Evolutionary conservation across 2,797 vertebrate species (phyloP).

Genomic region (Pagetopsis macropterus): DNA sequence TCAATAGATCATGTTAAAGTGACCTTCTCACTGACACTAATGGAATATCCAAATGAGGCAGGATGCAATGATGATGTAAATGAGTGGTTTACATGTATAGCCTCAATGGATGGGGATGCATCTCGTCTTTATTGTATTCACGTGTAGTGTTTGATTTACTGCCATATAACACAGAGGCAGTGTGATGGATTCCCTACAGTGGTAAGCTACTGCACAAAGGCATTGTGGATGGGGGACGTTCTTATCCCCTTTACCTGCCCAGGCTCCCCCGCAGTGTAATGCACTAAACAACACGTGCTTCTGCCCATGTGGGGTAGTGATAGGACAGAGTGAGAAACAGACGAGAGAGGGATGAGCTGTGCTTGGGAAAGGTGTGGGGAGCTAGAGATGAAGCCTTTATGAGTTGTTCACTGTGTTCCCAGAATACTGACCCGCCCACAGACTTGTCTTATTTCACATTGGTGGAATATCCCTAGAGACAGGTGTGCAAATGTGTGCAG

Average conservation of each 20-base stretch:
- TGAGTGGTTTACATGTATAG: constrained; percentile 69
- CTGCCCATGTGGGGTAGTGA: constrained; percentile 38
- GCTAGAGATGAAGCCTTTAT: constrained; percentile 68
- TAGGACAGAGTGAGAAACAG: constrained; percentile 33
- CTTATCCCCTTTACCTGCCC: constrained; percentile 60
- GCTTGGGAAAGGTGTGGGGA: constrained; percentile 45
- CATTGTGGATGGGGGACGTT: constrained; percentile 42
- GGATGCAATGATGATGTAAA: constrained; percentile 72
- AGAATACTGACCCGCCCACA: constrained; percentile 76
- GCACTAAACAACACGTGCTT: constrained; percentile 59
- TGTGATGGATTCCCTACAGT: constrained; percentile 59
- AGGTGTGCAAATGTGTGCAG: constrained; percentile 73
- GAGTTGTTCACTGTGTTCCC: constrained; percentile 64
- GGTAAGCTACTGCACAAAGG: constrained; percentile 56
- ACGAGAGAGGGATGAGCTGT: constrained; percentile 20
- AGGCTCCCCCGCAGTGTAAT: constrained; percentile 52
- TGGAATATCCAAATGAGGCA: constrained; percentile 55
- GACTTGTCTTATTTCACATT: constrained; percentile 74
- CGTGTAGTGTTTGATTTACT: constrained; percentile 61
- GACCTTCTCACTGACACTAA: constrained; percentile 66
- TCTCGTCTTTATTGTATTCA: constrained; percentile 57
- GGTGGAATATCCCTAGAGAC: constrained; percentile 71
- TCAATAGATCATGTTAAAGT: constrained; percentile 55
- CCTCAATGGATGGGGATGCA: constrained; percentile 44
- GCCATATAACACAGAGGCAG: constrained; percentile 60